Base-by-base conservation (phyloP, 2,113 vertebrate genomes). In the Albula glossodonta region DNA sequence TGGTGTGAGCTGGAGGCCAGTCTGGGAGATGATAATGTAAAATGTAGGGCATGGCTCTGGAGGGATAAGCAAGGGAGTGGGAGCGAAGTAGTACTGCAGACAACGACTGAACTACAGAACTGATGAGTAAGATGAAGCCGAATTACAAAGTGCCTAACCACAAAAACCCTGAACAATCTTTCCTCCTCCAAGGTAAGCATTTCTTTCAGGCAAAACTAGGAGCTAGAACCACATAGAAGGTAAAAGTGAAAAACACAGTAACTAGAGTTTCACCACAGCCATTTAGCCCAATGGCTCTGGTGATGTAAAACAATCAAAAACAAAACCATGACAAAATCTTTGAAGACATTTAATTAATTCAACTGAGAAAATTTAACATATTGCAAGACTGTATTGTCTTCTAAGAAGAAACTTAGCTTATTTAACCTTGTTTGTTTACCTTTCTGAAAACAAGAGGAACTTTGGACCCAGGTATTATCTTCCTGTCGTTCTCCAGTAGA, bases 361-460 rank as follows among this genome's bases (percentile, higher is more conserved):
- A 74, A 66, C 17, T 74, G 70, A 74, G 31, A 8, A 11, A 0
- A 31, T 6, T 31, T n/a, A 31, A 74, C n/a, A 74, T 74, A 31
- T n/a, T 11, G 60, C 31, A 74, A 74, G 8, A 31, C 17, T 19
- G 70, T 7, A 74, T n/a, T n/a, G n/a, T 31, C 70, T 74, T 31
- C n/a, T 25, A 22, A 70, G 70, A 22, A 9, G 4, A 31, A 74
- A 31, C 22, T 19, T 2, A 2, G 22, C n/a, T 56, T 12, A 12
- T 12, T 9, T 12, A 56, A 12, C 12, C 53, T 9, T 56, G 1
- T 12, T 31, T 10, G 31, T 41, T 78, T 90, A 98, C 97, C 95
- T 98, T 99, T 91, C 97, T 97, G 87, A 99, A 96, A 25, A 99
- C 95, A 0, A 98, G 92, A 63, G 98, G 98, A 86, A 99, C 96